phyloP scores from a whole-genome alignment of 2,113 vertebrate genomes.

The Machaerirhynchus nigripectus region DNA sequence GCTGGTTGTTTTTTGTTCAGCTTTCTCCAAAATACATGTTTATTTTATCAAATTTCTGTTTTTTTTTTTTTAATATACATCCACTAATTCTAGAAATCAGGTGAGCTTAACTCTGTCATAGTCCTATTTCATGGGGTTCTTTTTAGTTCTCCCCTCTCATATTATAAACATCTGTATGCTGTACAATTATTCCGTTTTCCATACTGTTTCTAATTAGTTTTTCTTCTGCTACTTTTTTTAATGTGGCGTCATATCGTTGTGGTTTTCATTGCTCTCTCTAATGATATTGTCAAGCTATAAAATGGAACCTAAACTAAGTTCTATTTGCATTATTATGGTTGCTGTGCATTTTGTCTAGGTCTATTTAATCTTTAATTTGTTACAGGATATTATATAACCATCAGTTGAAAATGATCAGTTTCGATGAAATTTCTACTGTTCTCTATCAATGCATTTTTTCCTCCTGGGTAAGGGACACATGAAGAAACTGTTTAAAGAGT shows the following conservation, averaged over 20 bases:
- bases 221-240: not conserved
- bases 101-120: not conserved
- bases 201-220: not conserved
- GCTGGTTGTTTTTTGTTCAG: accelerated
- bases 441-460: not conserved
- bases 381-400: not conserved
- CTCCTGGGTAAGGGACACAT: not conserved
- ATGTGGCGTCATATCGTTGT: not conserved
- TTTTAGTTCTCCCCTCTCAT: not conserved
- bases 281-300: not conserved
- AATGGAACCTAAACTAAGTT: not conserved
- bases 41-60: not conserved
- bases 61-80: not conserved
- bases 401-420: not conserved
- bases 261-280: not conserved
- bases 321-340: not conserved
- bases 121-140: not conserved
- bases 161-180: not conserved
- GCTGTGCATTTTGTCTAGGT: not conserved
- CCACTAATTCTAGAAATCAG: not conserved
- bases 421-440: not conserved
- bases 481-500: not conserved
- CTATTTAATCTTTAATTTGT: conserved; percentile 2
- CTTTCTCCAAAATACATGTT: not conserved
- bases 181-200: not conserved